These are phyloP conservation scores for Alviniconcha marisindica DNA, from an alignment of 1,140 invertebrate genomes.

Conservation along the genomic window DNA sequence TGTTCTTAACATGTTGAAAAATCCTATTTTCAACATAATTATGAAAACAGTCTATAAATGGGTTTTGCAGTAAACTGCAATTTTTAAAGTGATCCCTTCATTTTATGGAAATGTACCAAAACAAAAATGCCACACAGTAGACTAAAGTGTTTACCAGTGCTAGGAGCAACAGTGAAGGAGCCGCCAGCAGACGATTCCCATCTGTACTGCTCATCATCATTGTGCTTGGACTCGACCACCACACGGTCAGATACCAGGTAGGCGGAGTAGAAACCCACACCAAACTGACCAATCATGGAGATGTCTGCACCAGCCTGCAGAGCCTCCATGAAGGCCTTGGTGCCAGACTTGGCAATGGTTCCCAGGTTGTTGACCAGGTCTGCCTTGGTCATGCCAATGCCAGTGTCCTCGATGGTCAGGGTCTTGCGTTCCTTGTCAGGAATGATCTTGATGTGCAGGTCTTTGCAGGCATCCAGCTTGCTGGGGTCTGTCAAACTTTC, in stretches of 20 bases:
- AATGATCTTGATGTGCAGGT: conserved; percentile 93
- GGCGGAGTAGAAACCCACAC: conserved; percentile 98
- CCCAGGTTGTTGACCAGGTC: conserved; percentile 97
- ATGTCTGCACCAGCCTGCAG: conserved; percentile 94
- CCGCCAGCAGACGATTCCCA: conserved; percentile 97
- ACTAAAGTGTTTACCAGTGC: conserved; percentile 78
- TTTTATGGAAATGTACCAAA: no score
- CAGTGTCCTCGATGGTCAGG: conserved; percentile 93
- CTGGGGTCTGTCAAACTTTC: conserved; percentile 93
- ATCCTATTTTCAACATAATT: no score
- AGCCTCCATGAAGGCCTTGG: conserved; percentile 98
- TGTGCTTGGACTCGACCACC: conserved; percentile 95
- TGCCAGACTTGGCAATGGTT: conserved; percentile 97
- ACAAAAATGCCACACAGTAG: no score
- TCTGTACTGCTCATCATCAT: conserved; percentile 95
- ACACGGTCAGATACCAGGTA: conserved; percentile 97
- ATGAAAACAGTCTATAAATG: no score
- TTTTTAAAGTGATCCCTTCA: no score
- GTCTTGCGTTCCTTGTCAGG: conserved; percentile 93
- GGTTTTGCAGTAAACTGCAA: no score
- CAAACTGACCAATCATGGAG: conserved; percentile 98
- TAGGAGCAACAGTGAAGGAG: conserved; percentile 89
- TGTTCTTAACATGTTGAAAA: no score
- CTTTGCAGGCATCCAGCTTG: conserved; percentile 89
- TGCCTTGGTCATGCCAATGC: conserved; percentile 97